Conservation (phyloP, 2,888 invertebrate genomes). For the Saturnia pavonia region DNA sequence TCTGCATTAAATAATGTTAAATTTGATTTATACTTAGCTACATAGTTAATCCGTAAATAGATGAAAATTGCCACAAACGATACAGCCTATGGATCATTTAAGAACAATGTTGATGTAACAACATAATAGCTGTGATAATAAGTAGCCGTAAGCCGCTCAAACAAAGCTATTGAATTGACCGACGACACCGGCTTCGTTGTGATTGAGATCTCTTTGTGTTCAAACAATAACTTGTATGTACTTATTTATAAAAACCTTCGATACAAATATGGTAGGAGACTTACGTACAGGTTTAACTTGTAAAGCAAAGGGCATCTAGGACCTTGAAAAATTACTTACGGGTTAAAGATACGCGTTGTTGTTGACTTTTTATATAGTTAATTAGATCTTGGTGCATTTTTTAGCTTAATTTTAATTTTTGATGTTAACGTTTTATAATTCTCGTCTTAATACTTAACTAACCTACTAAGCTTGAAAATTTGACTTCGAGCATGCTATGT, state of each 20-base stretch:
- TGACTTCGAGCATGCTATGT: too few relatives aligned
- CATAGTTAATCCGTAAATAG: not conserved
- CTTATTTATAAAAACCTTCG: constrained; percentile 26
- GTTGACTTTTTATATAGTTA: not conserved
- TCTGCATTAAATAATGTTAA: not conserved
- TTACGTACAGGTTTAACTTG: constrained; percentile 25
- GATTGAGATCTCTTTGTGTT: constrained; percentile 36
- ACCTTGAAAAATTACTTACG: constrained; percentile 12
- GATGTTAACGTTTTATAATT: too few relatives aligned
- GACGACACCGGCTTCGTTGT: constrained; percentile 13
- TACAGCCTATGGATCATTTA: not conserved
- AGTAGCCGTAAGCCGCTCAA: constrained; percentile 7
- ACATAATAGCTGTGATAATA: too few relatives aligned
- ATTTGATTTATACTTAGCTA: not conserved
- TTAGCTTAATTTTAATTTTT: too few relatives aligned
- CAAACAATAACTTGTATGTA: constrained; percentile 33
- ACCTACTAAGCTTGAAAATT: too few relatives aligned
- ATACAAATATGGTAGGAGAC: constrained; percentile 30
- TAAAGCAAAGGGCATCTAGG: constrained; percentile 1
- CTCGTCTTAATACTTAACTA: too few relatives aligned
- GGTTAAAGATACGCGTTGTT: not conserved
- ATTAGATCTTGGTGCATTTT: not conserved
- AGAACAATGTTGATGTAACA: not conserved
- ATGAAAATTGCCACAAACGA: not conserved
- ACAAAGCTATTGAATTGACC: constrained; percentile 15